phyloP scores from a whole-genome alignment of 2,797 vertebrate genomes.

The Triplophysa bombifrons region DNA sequence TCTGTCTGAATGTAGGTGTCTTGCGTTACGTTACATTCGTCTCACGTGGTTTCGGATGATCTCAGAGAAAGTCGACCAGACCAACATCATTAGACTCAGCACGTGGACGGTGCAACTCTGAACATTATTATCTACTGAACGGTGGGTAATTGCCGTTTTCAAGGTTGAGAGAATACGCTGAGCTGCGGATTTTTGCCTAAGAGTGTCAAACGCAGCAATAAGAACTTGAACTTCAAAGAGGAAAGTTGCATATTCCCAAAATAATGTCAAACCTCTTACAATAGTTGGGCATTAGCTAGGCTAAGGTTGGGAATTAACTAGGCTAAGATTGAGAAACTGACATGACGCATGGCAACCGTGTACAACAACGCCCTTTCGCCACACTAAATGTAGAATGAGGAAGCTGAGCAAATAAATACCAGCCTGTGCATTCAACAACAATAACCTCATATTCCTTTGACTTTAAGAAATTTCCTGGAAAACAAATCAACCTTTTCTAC shows the following conservation, averaged over 20 bases:
- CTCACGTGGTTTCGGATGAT: constrained; percentile 36
- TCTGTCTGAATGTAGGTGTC: constrained; percentile 44
- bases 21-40: constrained; percentile 23
- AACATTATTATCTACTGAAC: constrained; percentile 51
- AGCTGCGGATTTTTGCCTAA: constrained; percentile 12
- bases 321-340: background rate
- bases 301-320: background rate
- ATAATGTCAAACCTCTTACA: background rate
- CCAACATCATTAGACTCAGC: constrained; percentile 25
- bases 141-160: constrained; percentile 50
- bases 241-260: background rate
- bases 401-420: background rate
- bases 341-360: background rate
- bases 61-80: constrained; percentile 36
- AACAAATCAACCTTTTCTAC: background rate
- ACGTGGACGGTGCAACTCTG: constrained; percentile 37
- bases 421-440: constrained; percentile 1
- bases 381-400: background rate
- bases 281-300: background rate
- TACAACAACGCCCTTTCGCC: background rate
- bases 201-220: constrained; percentile 18
- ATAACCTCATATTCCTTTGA: constrained; percentile 10
- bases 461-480: constrained; percentile 14
- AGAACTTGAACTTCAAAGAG: background rate
- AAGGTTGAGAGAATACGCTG: constrained; percentile 33